A percentile compares a stretch with the other conserved stretches of the same genome.
phyloP scores from a whole-genome alignment of 2,113 vertebrate species.

The Ceyx cyanopectus region DNA sequence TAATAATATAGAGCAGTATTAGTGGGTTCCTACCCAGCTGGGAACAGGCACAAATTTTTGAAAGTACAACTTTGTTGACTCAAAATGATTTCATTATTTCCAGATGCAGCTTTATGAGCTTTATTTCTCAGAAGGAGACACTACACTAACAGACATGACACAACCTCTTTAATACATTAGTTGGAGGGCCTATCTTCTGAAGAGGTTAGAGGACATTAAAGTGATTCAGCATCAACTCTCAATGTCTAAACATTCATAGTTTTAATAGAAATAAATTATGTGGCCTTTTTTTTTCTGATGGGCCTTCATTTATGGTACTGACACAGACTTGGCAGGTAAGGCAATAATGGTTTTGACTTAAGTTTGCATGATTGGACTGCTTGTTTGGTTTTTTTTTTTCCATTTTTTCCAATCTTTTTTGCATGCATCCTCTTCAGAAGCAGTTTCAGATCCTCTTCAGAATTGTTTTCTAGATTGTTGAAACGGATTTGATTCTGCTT shows the following conservation, averaged over 20 bases:
- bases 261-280: background rate
- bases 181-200: background rate
- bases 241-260: background rate
- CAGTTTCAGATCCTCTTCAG: too few species aligned
- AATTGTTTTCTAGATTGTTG: background rate
- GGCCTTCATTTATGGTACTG: background rate
- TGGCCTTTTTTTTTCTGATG: background rate
- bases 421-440: background rate
- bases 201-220: background rate
- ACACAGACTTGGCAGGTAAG: background rate
- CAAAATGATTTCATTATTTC: background rate
- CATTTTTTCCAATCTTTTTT: background rate
- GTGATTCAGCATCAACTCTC: background rate
- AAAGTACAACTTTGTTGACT: background rate
- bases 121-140: background rate
- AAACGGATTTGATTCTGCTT: background rate
- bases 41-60: background rate
- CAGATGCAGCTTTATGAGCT: background rate
- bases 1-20: background rate
- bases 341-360: background rate
- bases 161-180: background rate
- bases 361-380: background rate
- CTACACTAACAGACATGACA: background rate
- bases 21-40: background rate
- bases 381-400: background rate